Evolutionary conservation across 2,797 vertebrate species (phyloP), one percentile per base, ranked within the genome.

Genomic region (Gallirallus australis): DNA sequence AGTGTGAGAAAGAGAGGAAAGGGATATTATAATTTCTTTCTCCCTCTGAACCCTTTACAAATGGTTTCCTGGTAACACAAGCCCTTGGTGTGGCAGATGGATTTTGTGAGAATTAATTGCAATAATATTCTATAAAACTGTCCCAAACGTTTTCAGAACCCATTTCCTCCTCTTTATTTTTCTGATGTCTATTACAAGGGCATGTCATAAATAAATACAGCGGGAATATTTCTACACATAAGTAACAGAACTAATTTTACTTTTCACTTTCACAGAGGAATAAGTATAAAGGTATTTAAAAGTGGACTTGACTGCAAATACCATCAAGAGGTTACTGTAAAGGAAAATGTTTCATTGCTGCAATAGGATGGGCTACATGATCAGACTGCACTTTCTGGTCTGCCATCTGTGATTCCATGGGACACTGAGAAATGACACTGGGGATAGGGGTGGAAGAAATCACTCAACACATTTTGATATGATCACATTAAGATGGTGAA

Each of bases 61-160:
- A 94, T 89, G 57, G 31, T 93, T 96, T 96, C 79, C 94, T 96
- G 92, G 94, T 95, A 97, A 96, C 89, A 89, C 76, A 94, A 95
- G 69, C 76, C 69, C 72, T 88, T 90, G 50, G 82, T 94, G 82
- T 69, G 42, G 84, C 91, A 96, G 91, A 96, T 95, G 92, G 92
- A 80, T 94, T 96, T 96, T 95, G 92, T 89, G 84, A 93, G 82
- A 94, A 93, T 91, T 96, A 96, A 94, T 96, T 96, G 61, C 81
- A 91, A 91, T 94, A 93, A 91, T 92, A 88, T 86, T 94, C 52
- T 91, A 69, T 94, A 91, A 86, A 93, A 91, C 57, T 82, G 84
- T 94, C 84, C 91, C 91, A 94, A 94, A 94, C 0, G 25, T 93
- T 96, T 94, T 95, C 70, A 88, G 76, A 94, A 81, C 20, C 45